Evolutionary conservation across 1,140 invertebrate genomes (phyloP).

Genomic region (Rhopalosiphum padi): DNA sequence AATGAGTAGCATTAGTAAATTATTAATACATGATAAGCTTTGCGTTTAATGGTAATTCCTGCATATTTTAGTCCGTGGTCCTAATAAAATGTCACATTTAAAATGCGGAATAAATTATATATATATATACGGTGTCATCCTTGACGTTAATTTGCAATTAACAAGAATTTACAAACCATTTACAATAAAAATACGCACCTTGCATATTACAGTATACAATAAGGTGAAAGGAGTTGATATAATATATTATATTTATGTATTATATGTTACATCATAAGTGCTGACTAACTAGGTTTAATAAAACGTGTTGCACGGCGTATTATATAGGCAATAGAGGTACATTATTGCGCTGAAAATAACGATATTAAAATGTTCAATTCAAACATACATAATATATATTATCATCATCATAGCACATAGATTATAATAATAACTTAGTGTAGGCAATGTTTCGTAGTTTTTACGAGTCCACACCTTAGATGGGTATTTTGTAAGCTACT

Average conservation of each 20-base stretch:
- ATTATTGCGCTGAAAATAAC: background rate
- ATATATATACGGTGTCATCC: background rate
- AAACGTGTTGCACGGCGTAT: background rate
- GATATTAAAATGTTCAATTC: background rate
- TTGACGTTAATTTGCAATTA: background rate
- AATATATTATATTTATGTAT: background rate
- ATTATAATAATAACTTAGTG: background rate
- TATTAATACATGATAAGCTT: no score
- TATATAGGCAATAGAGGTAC: slow-evolving; percentile 3
- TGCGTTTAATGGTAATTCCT: background rate
- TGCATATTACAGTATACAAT: background rate
- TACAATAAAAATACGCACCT: background rate
- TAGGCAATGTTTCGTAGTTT: background rate
- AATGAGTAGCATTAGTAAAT: no score
- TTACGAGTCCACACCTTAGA: background rate
- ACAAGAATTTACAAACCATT: no score
- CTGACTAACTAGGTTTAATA: background rate
- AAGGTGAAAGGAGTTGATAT: background rate
- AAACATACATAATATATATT: background rate
- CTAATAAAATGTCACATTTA: background rate
- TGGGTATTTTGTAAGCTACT: background rate
- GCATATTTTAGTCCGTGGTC: background rate
- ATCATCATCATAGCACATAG: background rate
- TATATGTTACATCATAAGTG: background rate
- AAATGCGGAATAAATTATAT: background rate